These are phyloP conservation scores for Hippopotamyrus pictus DNA, from an alignment of 2,797 vertebrate species.

Conservation along the genomic window DNA sequence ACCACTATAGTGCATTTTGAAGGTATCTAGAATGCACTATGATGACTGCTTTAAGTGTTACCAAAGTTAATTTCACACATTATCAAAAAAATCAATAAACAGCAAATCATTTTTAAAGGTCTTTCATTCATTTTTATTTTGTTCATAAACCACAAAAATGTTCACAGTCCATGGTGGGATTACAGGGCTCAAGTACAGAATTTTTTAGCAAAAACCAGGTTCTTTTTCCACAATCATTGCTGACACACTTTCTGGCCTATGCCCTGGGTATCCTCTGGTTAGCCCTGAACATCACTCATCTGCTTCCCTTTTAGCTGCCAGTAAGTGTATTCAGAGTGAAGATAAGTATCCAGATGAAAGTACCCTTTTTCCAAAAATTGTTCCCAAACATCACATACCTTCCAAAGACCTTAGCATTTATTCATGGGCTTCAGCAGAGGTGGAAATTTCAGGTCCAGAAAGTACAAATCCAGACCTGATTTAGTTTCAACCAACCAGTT, in stretches of 20 bases:
- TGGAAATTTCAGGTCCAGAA: no score
- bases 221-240: neutral
- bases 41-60: neutral
- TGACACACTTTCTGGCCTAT: neutral
- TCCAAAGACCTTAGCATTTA: neutral
- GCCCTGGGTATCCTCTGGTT: neutral
- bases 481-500: no score
- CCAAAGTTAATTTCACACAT: neutral
- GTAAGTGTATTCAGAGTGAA: neutral
- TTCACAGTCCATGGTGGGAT: neutral
- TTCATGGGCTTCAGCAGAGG: neutral
- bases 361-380: neutral
- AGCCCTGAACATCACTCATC: neutral
- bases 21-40: neutral
- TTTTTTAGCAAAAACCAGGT: neutral
- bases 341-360: neutral
- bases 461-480: no score
- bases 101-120: neutral
- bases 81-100: neutral
- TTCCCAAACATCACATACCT: neutral
- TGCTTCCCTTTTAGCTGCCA: neutral
- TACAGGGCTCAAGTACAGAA: neutral
- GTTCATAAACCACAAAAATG: neutral
- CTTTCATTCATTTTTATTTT: neutral
- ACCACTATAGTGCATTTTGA: neutral